Base-by-base conservation (phyloP, 2,797 vertebrate genomes). In the Momotus momota region DNA sequence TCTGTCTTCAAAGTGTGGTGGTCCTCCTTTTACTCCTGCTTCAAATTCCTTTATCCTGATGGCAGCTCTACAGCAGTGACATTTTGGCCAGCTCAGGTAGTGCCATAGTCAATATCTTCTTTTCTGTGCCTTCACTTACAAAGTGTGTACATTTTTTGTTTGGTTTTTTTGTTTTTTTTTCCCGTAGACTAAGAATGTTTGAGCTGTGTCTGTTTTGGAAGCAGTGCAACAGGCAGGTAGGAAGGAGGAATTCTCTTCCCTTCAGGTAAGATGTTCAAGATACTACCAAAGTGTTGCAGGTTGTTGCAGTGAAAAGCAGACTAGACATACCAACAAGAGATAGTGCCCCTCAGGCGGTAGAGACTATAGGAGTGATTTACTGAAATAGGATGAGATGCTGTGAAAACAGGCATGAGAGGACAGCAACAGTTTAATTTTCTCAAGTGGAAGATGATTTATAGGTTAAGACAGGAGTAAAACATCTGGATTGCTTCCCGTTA, bases 211-310 rank as follows among this genome's bases (percentile, higher is more conserved):
- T 66, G 40, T 80, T 80, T 82, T 72, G 33, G 46, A 72, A 65
- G 25, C 14, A 69, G 27, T 69, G 13, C 11, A 46, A n/a, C 12
- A 20, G 26, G 2, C 10, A 57, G 14, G 31, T 0, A 0, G 14
- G 21, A 74, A 84, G 16, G 15, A 77, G 15, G 12, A 66, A 6
- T 71, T 52, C 20, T 69, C 33, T 84, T 65, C 6, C 20, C 7
- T 78, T 72, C 58, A 38, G n/a, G 33, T 74, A 33, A 61, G 26
- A 26, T 25, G 19, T 21, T 69, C 10, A 35, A 17, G 26, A 8
- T 60, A 26, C 20, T 49, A 29, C 7, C 6, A 7, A 64, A 72
- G 35, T 7, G 2, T 2, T 71, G 22, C 19, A 43, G 29, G 27
- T 70, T 26, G 14, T 66, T 89, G 19, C 40, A 73, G 25, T 21